Conservation (phyloP, 2,888 invertebrate genomes). For the Vanessa cardui region DNA sequence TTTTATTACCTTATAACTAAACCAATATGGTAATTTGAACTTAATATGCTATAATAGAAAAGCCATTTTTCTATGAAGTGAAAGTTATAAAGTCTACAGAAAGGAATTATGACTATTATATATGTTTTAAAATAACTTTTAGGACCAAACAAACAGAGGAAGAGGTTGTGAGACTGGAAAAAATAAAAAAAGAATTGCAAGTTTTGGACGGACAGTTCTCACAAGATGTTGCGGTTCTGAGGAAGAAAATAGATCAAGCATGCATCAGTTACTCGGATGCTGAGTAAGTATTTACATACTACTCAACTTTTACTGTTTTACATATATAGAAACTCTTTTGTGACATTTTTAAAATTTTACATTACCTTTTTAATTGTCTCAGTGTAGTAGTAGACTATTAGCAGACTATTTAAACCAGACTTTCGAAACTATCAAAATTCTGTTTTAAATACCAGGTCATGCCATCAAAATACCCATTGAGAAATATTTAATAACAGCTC, state of each 20-base stretch:
- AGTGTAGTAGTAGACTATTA: too few species aligned
- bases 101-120: too few species aligned
- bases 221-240: constrained; percentile 88
- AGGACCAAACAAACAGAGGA: constrained; percentile 89
- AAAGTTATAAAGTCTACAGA: too few species aligned
- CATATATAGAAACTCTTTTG: too few species aligned
- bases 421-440: too few species aligned
- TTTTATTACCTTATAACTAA: constrained; percentile 55
- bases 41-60: not conserved
- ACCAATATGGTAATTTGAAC: constrained; percentile 54
- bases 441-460: too few species aligned
- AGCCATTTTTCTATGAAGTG: too few species aligned
- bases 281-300: constrained; percentile 82
- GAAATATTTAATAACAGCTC: too few species aligned
- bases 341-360: too few species aligned
- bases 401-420: too few species aligned
- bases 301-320: not conserved
- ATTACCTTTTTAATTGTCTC: too few species aligned
- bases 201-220: constrained; percentile 86
- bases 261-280: constrained; percentile 88
- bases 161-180: constrained; percentile 85
- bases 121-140: constrained; percentile 40
- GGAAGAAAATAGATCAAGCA: constrained; percentile 89
- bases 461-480: too few species aligned
- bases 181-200: constrained; percentile 85